Evolutionary conservation across 1,140 invertebrate species (phyloP).

Genomic region (Dendroctonus ponderosae): DNA sequence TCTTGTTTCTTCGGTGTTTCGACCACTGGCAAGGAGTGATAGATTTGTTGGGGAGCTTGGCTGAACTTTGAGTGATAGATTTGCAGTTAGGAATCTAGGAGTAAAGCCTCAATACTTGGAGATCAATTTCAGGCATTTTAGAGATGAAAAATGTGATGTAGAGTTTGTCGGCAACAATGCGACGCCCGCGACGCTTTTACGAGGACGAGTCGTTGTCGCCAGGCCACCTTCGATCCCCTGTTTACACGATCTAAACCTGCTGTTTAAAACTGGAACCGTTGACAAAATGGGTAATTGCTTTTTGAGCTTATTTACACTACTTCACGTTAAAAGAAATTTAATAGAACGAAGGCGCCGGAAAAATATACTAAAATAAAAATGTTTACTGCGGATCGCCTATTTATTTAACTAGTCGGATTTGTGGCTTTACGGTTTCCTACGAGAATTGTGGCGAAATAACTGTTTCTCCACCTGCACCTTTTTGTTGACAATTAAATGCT

Average conservation of each 20-base stretch:
- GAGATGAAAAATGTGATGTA: neutral
- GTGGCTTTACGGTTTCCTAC: conserved; percentile 16
- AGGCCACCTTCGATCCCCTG: conserved; percentile 32
- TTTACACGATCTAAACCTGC: conserved; percentile 39
- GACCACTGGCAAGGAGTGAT: neutral
- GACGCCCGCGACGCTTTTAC: conserved; percentile 21
- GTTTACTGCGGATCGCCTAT: conserved; percentile 35
- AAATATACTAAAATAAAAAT: conserved; percentile 46
- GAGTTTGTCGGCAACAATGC: conserved; percentile 17
- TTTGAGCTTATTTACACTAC: conserved; percentile 46
- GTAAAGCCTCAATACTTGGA: neutral
- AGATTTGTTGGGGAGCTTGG: neutral
- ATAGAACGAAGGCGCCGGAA: conserved; percentile 44
- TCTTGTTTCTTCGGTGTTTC: neutral
- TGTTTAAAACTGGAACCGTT: conserved; percentile 48
- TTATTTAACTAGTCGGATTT: conserved; percentile 30
- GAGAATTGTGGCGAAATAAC: conserved; percentile 27
- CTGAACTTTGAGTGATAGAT: too few species aligned
- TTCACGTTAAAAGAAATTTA: conserved; percentile 48
- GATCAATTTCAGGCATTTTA: too few species aligned
- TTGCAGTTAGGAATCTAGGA: too few species aligned
- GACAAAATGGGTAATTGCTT: conserved; percentile 49
- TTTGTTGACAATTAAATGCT: conserved; percentile 25
- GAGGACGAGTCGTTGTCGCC: conserved; percentile 22
- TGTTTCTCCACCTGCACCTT: conserved; percentile 23